phyloP scores from a whole-genome alignment of 2,888 invertebrate species.

The Mimachlamys varia region DNA sequence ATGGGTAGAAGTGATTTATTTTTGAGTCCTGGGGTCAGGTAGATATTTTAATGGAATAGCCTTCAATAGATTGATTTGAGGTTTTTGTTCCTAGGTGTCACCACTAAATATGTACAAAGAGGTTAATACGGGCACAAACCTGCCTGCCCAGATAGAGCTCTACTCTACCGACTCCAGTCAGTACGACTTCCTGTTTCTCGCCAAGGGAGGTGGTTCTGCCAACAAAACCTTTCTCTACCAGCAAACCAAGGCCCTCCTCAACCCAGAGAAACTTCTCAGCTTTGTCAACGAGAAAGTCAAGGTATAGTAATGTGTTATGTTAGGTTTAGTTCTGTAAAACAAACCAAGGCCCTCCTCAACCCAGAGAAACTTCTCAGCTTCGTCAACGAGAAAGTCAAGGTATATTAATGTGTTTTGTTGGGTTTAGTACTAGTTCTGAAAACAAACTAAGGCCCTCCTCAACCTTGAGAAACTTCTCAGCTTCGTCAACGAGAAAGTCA shows the following conservation, averaged over 20 bases:
- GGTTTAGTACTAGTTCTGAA: no score
- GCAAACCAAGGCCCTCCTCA: slow-evolving; percentile 81
- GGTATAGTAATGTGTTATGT: slow-evolving; percentile 60
- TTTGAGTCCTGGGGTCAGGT: no score
- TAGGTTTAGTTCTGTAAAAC: no score
- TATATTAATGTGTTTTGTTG: slow-evolving; percentile 45
- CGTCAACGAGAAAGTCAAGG: slow-evolving; percentile 81
- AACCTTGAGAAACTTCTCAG: slow-evolving; percentile 79
- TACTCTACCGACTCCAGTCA: slow-evolving; percentile 77
- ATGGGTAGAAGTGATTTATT: no score
- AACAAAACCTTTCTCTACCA: slow-evolving; percentile 81
- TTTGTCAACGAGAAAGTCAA: slow-evolving; percentile 81
- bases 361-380: slow-evolving; percentile 79
- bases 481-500: slow-evolving; percentile 80
- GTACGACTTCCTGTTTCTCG: slow-evolving; percentile 81
- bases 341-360: slow-evolving; percentile 69
- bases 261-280: slow-evolving; percentile 78
- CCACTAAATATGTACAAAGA: slow-evolving; percentile 81
- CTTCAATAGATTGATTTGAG: no score
- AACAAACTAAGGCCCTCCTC: slow-evolving; percentile 60
- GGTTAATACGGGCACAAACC: slow-evolving; percentile 80
- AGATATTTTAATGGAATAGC: no score
- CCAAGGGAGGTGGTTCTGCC: slow-evolving; percentile 81
- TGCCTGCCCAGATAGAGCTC: slow-evolving; percentile 81
- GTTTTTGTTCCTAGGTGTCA: slow-evolving; percentile 73